Conservation (phyloP, 1,140 invertebrate genomes). For the Odontomachus brunneus region DNA sequence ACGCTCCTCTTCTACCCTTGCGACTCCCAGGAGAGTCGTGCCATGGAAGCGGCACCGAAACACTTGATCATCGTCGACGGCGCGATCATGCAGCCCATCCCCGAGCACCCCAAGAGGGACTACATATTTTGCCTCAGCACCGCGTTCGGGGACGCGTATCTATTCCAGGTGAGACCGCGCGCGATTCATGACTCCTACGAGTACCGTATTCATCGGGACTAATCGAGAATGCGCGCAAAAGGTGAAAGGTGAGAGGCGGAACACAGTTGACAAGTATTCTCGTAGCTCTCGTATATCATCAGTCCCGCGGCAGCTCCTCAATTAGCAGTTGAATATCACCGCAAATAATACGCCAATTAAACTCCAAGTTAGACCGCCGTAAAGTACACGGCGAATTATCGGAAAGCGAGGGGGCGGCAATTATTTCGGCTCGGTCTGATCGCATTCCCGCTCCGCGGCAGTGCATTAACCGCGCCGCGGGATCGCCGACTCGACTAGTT, state of each 20-base stretch:
- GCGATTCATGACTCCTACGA: no score
- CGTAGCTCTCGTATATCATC: no score
- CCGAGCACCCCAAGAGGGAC: constrained; percentile 98
- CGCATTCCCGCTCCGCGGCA: background rate
- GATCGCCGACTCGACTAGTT: constrained; percentile 20
- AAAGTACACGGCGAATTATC: constrained; percentile 6
- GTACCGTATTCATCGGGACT: no score
- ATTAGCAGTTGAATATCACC: constrained; percentile 4
- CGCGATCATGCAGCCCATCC: constrained; percentile 98
- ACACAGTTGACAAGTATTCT: no score
- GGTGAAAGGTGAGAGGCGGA: no score
- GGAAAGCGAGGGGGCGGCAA: background rate
- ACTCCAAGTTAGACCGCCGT: background rate
- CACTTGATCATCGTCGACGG: constrained; percentile 99
- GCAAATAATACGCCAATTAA: constrained; percentile 38
- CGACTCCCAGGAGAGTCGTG: constrained; percentile 95
- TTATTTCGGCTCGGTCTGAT: constrained; percentile 33
- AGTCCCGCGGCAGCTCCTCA: background rate
- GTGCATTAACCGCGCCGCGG: constrained; percentile 16
- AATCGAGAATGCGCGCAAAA: no score
- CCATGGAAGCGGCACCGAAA: constrained; percentile 96
- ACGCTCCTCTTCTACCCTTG: constrained; percentile 98
- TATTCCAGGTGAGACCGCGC: constrained; percentile 94
- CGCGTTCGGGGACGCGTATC: constrained; percentile 98
- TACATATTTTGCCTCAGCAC: constrained; percentile 99